phyloP scores from a whole-genome alignment of 1,140 invertebrate species.

The Lasioglossum albipes region DNA sequence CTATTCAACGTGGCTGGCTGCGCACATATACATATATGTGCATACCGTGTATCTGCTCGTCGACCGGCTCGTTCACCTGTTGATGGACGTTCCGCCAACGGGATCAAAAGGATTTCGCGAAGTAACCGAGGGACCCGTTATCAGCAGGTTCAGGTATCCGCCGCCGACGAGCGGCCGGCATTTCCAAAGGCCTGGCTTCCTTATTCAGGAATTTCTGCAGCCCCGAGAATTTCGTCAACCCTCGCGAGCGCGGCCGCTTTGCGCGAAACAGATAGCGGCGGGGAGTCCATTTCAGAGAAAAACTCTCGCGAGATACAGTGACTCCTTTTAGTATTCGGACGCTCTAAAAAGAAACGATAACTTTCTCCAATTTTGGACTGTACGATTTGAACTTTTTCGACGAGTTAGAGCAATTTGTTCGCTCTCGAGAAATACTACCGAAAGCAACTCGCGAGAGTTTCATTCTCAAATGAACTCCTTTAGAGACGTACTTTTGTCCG shows the following conservation, averaged over 20 bases:
- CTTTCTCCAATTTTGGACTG: no score
- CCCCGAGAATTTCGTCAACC: constrained; percentile 50
- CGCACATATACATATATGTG: neutral
- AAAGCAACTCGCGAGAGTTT: no score
- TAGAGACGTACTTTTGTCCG: neutral
- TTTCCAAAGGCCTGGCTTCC: constrained; percentile 32
- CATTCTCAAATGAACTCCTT: no score
- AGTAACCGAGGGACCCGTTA: constrained; percentile 37
- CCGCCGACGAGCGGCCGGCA: constrained; percentile 11
- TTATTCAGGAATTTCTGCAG: constrained; percentile 47
- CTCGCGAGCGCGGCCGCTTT: constrained; percentile 20
- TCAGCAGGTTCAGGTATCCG: constrained; percentile 19
- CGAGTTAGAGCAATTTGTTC: no score
- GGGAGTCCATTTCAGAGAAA: no score
- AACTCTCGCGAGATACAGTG: no score
- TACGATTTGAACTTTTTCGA: no score
- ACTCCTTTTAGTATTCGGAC: no score
- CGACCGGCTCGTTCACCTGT: constrained; percentile 71
- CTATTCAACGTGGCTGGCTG: constrained; percentile 47
- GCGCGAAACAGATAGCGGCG: neutral
- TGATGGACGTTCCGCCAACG: constrained; percentile 68
- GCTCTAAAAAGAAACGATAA: no score
- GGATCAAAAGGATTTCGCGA: constrained; percentile 67
- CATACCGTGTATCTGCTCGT: constrained; percentile 22
- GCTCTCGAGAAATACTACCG: no score